phyloP scores from a whole-genome alignment of 2,797 vertebrate genomes.

The Sparus aurata region DNA sequence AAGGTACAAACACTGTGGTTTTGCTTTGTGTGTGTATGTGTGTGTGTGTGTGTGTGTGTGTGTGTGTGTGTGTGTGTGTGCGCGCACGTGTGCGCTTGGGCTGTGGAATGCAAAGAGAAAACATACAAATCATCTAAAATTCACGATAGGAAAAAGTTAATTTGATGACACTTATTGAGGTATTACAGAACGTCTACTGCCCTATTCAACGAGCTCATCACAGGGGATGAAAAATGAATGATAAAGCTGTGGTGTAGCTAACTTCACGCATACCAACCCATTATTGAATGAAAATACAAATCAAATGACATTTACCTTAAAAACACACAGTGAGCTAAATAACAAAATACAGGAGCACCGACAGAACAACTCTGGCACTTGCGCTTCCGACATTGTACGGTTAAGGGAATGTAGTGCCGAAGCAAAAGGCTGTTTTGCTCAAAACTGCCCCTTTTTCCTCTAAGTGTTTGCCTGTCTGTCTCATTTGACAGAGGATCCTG shows the following conservation, averaged over 20 bases:
- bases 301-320: too few relatives aligned
- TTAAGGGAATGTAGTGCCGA: too few relatives aligned
- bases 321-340: too few relatives aligned
- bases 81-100: conserved; percentile 14
- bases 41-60: conserved; percentile 15
- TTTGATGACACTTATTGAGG: conserved; percentile 17
- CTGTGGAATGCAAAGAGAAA: conserved; percentile 27
- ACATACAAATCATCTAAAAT: conserved; percentile 27
- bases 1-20: conserved; percentile 44
- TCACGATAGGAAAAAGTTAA: conserved; percentile 7
- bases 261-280: neutral
- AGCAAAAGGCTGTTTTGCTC: too few relatives aligned
- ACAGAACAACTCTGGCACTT: too few relatives aligned
- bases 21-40: conserved; percentile 20
- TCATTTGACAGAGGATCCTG: too few relatives aligned
- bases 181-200: neutral
- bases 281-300: too few relatives aligned
- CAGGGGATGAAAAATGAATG: neutral
- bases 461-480: too few relatives aligned
- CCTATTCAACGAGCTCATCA: conserved; percentile 1
- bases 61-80: neutral
- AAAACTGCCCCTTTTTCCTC: too few relatives aligned
- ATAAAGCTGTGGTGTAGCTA: neutral
- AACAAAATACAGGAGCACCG: too few relatives aligned
- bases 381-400: too few relatives aligned